Conservation (phyloP, 2,888 invertebrate species). For the Stenolophus ochropezus region DNA sequence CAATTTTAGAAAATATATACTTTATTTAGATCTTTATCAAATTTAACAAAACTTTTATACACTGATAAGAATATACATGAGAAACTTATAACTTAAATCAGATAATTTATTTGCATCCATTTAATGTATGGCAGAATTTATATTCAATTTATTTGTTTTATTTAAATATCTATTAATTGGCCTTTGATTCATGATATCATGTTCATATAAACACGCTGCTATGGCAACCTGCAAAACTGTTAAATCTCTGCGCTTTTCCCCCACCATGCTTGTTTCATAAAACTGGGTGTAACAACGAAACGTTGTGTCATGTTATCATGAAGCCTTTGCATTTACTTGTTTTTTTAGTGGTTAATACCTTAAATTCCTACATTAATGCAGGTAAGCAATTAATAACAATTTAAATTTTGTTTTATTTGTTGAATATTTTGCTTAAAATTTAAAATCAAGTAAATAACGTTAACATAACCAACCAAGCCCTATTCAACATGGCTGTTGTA, state of each 20-base stretch:
- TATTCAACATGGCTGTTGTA: constrained; percentile 57
- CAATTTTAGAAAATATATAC: background rate
- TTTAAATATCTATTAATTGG: too few relatives aligned
- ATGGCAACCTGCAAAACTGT: constrained; percentile 44
- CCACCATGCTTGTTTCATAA: constrained; percentile 28
- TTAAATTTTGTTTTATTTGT: background rate
- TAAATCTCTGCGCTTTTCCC: constrained; percentile 22
- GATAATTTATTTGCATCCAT: background rate
- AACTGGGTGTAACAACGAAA: constrained; percentile 48
- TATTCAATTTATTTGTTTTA: constrained; percentile 10
- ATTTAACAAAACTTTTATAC: constrained; percentile 33
- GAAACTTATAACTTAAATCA: background rate
- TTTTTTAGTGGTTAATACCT: constrained; percentile 58
- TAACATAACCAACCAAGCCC: constrained; percentile 59
- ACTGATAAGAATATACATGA: constrained; percentile 5
- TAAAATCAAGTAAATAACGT: background rate
- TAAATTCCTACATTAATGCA: constrained; percentile 54
- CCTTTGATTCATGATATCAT: too few relatives aligned
- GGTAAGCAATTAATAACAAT: constrained; percentile 43
- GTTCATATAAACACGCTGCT: background rate
- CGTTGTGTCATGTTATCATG: constrained; percentile 59
- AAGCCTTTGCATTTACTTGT: constrained; percentile 56
- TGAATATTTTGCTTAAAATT: constrained; percentile 1
- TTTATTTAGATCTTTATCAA: background rate
- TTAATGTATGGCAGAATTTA: background rate